phyloP scores from a whole-genome alignment of 2,888 invertebrate genomes.

The Cerastis leucographa region DNA sequence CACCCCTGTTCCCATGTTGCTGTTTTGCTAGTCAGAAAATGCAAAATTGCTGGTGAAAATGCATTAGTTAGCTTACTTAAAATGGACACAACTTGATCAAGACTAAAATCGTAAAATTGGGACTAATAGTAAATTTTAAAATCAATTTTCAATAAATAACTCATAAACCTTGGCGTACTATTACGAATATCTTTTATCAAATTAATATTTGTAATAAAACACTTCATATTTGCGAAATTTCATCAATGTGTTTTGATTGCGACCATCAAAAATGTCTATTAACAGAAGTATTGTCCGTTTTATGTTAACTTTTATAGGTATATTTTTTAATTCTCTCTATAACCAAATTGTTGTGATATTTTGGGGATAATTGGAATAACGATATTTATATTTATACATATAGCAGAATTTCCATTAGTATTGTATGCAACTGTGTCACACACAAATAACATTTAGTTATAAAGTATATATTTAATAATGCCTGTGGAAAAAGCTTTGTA shows the following conservation, averaged over 20 bases:
- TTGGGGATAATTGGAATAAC: slow-evolving; percentile 10
- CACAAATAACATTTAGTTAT: slow-evolving; percentile 4
- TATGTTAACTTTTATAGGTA: slow-evolving; percentile 31
- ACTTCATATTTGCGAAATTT: slow-evolving; percentile 54
- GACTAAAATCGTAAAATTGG: slow-evolving; percentile 20
- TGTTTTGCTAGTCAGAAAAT: not conserved
- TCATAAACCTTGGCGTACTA: slow-evolving; percentile 54
- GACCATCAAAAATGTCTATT: slow-evolving; percentile 46
- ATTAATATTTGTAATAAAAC: slow-evolving; percentile 56
- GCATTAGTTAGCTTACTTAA: no score
- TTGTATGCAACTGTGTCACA: slow-evolving; percentile 11
- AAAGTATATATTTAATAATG: not conserved
- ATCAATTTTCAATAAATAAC: slow-evolving; percentile 3
- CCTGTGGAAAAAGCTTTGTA: not conserved
- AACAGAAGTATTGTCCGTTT: slow-evolving; percentile 42
- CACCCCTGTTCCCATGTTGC: not conserved
- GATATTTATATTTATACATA: no score
- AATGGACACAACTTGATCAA: slow-evolving; percentile 3
- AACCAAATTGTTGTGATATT: slow-evolving; percentile 41
- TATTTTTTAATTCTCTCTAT: slow-evolving; percentile 45
- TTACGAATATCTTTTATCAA: slow-evolving; percentile 36
- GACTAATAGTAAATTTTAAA: slow-evolving; percentile 2
- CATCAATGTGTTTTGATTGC: slow-evolving; percentile 49
- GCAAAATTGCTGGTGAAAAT: not conserved
- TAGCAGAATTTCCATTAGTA: not conserved